A percentile compares a stretch with the other conserved stretches of the same genome.
These are phyloP conservation scores for Celastrina argiolus DNA, from an alignment of 2,888 invertebrate species.

Conservation along the genomic window DNA sequence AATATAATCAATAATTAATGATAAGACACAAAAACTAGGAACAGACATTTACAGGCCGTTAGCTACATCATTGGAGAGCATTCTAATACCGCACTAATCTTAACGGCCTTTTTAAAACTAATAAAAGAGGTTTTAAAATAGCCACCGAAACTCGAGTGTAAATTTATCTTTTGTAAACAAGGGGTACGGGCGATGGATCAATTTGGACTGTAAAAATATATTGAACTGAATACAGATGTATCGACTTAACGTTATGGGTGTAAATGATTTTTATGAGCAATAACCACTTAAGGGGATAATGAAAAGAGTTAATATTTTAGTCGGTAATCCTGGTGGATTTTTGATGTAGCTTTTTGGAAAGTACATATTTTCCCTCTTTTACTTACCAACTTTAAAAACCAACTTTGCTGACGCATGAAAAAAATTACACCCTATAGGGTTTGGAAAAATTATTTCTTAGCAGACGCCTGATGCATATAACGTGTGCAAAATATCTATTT, in stretches of 20 bases:
- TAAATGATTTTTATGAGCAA: slow-evolving; percentile 33
- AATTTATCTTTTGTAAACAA: slow-evolving; percentile 63
- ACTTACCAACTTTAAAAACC: too few relatives aligned
- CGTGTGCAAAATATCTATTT: too few relatives aligned
- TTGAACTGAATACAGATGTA: slow-evolving; percentile 47
- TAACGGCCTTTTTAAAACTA: slow-evolving; percentile 76
- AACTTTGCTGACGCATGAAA: too few relatives aligned
- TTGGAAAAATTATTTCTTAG: too few relatives aligned
- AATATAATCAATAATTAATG: too few relatives aligned
- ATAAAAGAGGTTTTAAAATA: slow-evolving; percentile 75
- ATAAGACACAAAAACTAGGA: slow-evolving; percentile 11
- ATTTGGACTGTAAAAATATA: slow-evolving; percentile 53
- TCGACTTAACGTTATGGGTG: slow-evolving; percentile 36
- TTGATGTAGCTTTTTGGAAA: too few relatives aligned
- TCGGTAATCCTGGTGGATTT: not conserved
- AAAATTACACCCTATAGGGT: too few relatives aligned
- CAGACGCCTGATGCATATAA: too few relatives aligned
- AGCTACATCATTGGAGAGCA: slow-evolving; percentile 67
- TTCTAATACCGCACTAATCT: slow-evolving; percentile 66
- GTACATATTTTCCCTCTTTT: too few relatives aligned
- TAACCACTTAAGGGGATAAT: not conserved
- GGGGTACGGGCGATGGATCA: slow-evolving; percentile 56
- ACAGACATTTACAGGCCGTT: slow-evolving; percentile 37
- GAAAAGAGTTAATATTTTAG: slow-evolving; percentile 10
- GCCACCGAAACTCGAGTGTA: slow-evolving; percentile 67